Conservation (phyloP, 1,140 invertebrate species). For the Calephelis nemesis region DNA sequence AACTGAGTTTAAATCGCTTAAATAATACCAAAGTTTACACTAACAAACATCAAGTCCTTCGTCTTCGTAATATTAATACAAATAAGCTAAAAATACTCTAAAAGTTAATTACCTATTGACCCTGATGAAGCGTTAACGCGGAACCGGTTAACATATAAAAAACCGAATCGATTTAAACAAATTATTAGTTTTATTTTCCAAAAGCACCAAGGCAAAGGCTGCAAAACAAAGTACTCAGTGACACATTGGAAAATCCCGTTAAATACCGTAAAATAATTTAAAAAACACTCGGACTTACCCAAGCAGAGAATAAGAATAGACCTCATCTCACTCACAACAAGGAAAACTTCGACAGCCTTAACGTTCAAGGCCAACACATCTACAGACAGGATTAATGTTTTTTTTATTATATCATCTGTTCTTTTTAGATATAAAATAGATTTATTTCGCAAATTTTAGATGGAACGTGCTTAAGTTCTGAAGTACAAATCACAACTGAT, state of each 20-base stretch:
- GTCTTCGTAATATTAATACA: too few species aligned
- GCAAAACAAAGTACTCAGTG: neutral
- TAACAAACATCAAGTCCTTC: too few species aligned
- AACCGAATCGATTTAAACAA: too few species aligned
- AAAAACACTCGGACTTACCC: slow-evolving; percentile 31
- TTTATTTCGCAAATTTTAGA: slow-evolving; percentile 12
- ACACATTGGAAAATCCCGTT: slow-evolving; percentile 3
- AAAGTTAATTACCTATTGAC: too few species aligned
- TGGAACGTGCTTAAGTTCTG: neutral
- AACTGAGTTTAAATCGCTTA: too few species aligned
- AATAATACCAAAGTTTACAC: too few species aligned
- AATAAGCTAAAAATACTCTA: too few species aligned
- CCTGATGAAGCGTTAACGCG: too few species aligned
- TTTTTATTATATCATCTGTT: slow-evolving; percentile 7
- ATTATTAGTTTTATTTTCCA: neutral
- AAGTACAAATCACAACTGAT: slow-evolving; percentile 34
- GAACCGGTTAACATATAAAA: too few species aligned
- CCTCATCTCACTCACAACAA: slow-evolving; percentile 39
- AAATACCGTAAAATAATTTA: neutral
- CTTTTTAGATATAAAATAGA: slow-evolving; percentile 10
- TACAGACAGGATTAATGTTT: slow-evolving; percentile 1
- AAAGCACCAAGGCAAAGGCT: neutral
- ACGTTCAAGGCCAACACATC: slow-evolving; percentile 26
- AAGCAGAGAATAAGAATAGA: slow-evolving; percentile 37
- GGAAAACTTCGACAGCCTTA: slow-evolving; percentile 33